Base-by-base conservation (phyloP, 2,797 vertebrate genomes). In the Rhinophrynus dorsalis region DNA sequence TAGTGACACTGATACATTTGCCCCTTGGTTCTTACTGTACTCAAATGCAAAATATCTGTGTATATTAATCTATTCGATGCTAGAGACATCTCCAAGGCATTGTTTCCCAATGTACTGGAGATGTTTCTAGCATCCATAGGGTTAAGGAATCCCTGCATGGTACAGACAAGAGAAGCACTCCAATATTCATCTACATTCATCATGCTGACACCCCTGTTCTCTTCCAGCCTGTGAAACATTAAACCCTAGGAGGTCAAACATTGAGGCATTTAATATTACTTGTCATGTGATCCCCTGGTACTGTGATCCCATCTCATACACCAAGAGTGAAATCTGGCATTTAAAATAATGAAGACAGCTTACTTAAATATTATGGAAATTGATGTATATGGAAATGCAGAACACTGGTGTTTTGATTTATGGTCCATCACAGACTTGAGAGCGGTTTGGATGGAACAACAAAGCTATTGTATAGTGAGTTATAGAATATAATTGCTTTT, bases 331-430 rank as follows among this genome's bases (percentile, higher is more conserved):
- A 69, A 61, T 69, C 5, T 54, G 67, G 58, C 67, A 61, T 69
- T 61, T 69, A 50, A 61, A 54, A 50, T 69, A 69, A 69, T 69
- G 47, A 69, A 52, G 26, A 50, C 55, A 60, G 55, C 42, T 42
- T 56, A 40, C 50, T 65, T 55, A 42, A 42, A 56, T 21, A 17
- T 67, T 50, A 68, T 38, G 42, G 50, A 50, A 62, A 58, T 12
- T 60, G 56, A 68, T 68, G n/a, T n/a, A n/a, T n/a, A n/a, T n/a
- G n/a, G n/a, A n/a, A n/a, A n/a, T n/a, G n/a, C n/a, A n/a, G n/a
- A n/a, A n/a, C n/a, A n/a, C n/a, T n/a, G n/a, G n/a, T n/a, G n/a
- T n/a, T n/a, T n/a, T n/a, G n/a, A n/a, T 68, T 68, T 23, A 59
- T 68, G 35, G 38, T 48, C 20, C 23, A 51, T 38, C 21, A 48